Conservation (phyloP, 2,888 invertebrate species). For the Yponomeuta malinellus region DNA sequence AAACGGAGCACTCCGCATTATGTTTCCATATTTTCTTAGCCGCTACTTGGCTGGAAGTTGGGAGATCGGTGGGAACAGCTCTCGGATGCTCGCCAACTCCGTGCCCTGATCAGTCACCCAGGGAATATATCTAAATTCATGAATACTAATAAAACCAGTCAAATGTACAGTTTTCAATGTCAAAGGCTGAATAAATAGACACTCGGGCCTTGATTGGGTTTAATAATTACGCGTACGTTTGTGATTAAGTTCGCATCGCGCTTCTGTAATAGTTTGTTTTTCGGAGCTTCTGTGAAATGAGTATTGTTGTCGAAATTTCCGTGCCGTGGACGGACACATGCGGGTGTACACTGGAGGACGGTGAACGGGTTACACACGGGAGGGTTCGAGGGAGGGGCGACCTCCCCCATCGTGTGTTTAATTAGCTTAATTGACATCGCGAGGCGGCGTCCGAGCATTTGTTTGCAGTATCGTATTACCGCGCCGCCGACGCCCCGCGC, state of each 20-base stretch:
- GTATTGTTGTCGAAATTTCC: background rate
- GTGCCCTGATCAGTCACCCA: conserved; percentile 1
- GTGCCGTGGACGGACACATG: conserved; percentile 22
- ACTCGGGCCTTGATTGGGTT: background rate
- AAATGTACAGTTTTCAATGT: background rate
- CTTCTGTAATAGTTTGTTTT: background rate
- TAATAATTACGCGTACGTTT: background rate
- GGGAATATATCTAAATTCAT: conserved; percentile 3
- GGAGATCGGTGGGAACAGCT: conserved; percentile 39
- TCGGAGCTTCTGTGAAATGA: background rate
- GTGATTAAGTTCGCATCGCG: background rate
- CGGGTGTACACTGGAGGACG: conserved; percentile 27
- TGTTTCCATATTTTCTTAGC: conserved; percentile 63
- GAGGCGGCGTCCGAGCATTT: conserved; percentile 72
- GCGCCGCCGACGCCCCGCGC: conserved; percentile 31
- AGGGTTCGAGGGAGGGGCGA: conserved; percentile 36
- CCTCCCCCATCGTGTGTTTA: conserved; percentile 67
- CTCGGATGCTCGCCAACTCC: conserved; percentile 29
- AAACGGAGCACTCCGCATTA: conserved; percentile 59
- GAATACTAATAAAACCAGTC: conserved; percentile 7
- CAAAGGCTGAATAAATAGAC: conserved; percentile 9
- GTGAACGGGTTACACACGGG: conserved; percentile 40
- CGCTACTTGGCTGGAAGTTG: conserved; percentile 55
- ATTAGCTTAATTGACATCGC: conserved; percentile 75
- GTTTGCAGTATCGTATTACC: conserved; percentile 70